Percentiles rank a stretch among this genome's conserved stretches.
Evolutionary conservation across 2,113 vertebrate species (phyloP).

Genomic region (Embiotoca jacksoni): DNA sequence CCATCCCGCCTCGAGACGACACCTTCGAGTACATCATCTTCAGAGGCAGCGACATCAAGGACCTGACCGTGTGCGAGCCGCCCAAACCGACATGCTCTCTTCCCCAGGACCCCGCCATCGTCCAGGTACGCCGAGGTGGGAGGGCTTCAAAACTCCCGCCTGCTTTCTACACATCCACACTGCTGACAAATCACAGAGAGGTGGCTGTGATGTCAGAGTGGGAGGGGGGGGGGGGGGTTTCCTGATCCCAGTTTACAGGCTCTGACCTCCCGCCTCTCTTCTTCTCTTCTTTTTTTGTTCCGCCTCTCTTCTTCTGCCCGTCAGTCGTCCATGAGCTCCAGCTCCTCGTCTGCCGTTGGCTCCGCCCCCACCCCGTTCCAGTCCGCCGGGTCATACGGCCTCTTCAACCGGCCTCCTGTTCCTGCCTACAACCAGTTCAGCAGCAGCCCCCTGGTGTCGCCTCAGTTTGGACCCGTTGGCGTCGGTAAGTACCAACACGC

Average conservation of each 20-base stretch:
- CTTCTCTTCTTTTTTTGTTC: neutral
- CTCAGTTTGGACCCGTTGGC: slow-evolving; percentile 91
- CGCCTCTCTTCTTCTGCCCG: neutral
- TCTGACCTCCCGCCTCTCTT: neutral
- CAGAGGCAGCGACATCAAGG: slow-evolving; percentile 97
- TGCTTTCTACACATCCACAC: no score
- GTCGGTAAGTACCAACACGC: slow-evolving; percentile 84
- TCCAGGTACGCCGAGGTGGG: slow-evolving; percentile 85
- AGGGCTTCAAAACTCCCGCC: no score
- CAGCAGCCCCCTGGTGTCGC: slow-evolving; percentile 88
- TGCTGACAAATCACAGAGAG: no score
- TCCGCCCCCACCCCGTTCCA: slow-evolving; percentile 89
- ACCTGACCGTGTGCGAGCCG: slow-evolving; percentile 96
- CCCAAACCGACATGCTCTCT: slow-evolving; percentile 94
- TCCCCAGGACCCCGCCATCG: slow-evolving; percentile 97
- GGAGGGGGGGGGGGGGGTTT: no score
- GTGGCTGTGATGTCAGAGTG: no score
- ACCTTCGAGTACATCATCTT: slow-evolving; percentile 99
- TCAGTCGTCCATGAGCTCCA: slow-evolving; percentile 92
- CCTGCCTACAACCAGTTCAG: slow-evolving; percentile 94
- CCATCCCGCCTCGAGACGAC: slow-evolving; percentile 95
- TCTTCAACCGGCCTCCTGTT: slow-evolving; percentile 92
- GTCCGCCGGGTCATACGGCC: slow-evolving; percentile 90
- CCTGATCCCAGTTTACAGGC: no score
- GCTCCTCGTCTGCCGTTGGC: slow-evolving; percentile 52